phyloP scores from a whole-genome alignment of 2,113 vertebrate species.

The Eublepharis macularius region DNA sequence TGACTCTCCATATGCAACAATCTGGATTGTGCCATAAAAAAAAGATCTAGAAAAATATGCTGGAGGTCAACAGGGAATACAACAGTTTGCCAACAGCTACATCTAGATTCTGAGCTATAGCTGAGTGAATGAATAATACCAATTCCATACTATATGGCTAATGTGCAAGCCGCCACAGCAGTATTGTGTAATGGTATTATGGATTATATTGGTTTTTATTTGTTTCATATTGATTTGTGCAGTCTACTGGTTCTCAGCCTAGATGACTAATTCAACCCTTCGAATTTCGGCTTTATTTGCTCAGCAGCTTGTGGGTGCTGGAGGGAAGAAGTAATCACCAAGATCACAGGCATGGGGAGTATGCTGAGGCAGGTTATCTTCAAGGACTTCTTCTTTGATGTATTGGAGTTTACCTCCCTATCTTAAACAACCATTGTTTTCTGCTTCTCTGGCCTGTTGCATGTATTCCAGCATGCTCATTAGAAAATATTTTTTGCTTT shows the following conservation, averaged over 20 bases:
- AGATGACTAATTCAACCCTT: background rate
- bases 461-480: slow-evolving; percentile 4
- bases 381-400: slow-evolving; percentile 4
- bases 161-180: background rate
- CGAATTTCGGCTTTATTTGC: background rate
- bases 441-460: background rate
- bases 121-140: no score
- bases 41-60: no score
- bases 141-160: no score
- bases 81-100: no score
- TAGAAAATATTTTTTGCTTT: slow-evolving; percentile 26
- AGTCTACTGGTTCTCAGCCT: background rate
- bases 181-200: background rate
- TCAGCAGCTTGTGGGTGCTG: background rate
- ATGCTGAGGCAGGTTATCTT: slow-evolving; percentile 12
- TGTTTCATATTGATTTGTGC: background rate
- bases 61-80: no score
- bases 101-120: no score
- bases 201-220: background rate
- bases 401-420: background rate
- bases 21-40: no score
- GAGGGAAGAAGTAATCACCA: background rate
- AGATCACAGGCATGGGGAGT: background rate
- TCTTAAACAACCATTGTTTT: slow-evolving; percentile 11
- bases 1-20: no score